Conservation (phyloP, 2,888 invertebrate genomes). For the Desoria tigrina region DNA sequence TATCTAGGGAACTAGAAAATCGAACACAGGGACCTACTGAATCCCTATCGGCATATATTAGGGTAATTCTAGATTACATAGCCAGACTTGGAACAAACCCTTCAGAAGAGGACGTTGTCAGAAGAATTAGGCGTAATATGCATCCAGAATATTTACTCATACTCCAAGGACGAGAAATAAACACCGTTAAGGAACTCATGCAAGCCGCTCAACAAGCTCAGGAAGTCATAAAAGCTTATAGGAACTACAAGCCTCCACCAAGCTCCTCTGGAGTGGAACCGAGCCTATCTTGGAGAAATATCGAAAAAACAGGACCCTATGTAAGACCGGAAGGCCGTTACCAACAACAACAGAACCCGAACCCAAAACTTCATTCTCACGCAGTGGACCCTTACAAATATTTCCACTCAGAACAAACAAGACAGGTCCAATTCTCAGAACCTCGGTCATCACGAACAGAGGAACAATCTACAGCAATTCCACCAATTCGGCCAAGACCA, state of each 20-base stretch:
- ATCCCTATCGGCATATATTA: constrained; percentile 15
- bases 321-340: too few species aligned
- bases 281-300: not conserved
- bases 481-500: too few species aligned
- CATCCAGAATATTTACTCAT: constrained; percentile 21
- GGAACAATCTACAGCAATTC: too few species aligned
- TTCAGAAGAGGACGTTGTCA: not conserved
- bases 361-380: not conserved
- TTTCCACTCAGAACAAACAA: not conserved
- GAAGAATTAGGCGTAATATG: constrained; percentile 5
- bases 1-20: constrained; percentile 20
- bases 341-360: too few species aligned
- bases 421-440: not conserved
- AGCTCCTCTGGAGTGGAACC: too few species aligned
- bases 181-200: constrained; percentile 11
- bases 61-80: constrained; percentile 8
- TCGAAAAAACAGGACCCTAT: too few species aligned
- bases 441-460: not conserved
- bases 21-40: constrained; percentile 20
- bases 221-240: not conserved
- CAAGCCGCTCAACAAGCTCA: constrained; percentile 19
- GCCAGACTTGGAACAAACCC: constrained; percentile 7
- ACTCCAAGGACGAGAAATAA: not conserved
- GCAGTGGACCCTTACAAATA: not conserved
- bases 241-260: not conserved